Percentiles rank a stretch among this genome's conserved stretches.
Conservation (phyloP, 2,888 invertebrate genomes). For the Spatulosminthurus flaviceps region DNA sequence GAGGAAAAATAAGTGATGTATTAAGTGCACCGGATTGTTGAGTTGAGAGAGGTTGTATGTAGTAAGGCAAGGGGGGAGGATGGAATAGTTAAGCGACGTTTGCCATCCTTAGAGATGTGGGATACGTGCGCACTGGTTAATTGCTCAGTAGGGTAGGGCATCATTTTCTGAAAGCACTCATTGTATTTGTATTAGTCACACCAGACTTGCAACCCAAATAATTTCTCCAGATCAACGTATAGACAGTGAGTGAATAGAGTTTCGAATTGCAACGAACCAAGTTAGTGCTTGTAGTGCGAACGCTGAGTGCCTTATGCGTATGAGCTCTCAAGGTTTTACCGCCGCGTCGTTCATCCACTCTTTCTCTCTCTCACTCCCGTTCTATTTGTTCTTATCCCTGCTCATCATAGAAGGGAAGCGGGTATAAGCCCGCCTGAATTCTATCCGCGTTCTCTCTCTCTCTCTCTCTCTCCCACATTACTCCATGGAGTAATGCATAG, state of each 20-base stretch:
- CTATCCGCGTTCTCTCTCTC: not conserved
- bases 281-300: slow-evolving; percentile 20
- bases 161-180: slow-evolving; percentile 45
- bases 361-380: not conserved
- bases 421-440: not conserved
- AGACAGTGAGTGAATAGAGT: slow-evolving; percentile 28
- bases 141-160: slow-evolving; percentile 53
- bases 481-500: not conserved
- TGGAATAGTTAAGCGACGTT: slow-evolving; percentile 36
- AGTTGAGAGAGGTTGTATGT: not conserved
- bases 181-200: slow-evolving; percentile 51
- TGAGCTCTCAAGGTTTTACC: not conserved
- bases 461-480: not conserved
- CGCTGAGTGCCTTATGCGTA: not conserved
- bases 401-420: not conserved
- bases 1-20: not conserved
- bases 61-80: slow-evolving; percentile 20
- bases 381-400: slow-evolving; percentile 6
- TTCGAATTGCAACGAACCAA: slow-evolving; percentile 24
- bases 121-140: slow-evolving; percentile 52
- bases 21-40: slow-evolving; percentile 15
- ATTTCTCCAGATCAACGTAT: slow-evolving; percentile 40
- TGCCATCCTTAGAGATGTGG: not conserved
- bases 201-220: slow-evolving; percentile 42
- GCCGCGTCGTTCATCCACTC: not conserved